These are phyloP conservation scores for Falco punctatus DNA, from an alignment of 2,113 vertebrate species.

Conservation along the genomic window DNA sequence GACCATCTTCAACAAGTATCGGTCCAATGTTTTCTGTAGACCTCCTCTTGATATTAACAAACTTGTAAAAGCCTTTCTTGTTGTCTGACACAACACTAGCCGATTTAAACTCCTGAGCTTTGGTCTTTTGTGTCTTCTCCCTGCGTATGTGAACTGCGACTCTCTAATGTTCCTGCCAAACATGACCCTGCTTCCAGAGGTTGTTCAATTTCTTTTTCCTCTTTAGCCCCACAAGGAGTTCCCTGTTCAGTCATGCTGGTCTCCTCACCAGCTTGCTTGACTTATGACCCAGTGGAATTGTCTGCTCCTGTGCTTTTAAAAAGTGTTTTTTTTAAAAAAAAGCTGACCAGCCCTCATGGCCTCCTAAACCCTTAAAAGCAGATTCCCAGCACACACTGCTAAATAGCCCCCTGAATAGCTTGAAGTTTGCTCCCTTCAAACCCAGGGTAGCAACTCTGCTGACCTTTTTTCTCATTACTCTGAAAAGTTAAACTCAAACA, in stretches of 20 bases:
- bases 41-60: neutral
- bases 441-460: neutral
- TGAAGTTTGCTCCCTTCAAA: neutral
- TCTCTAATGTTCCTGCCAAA: neutral
- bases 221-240: neutral
- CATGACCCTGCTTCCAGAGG: neutral
- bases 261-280: neutral
- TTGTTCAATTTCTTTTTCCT: neutral
- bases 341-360: neutral
- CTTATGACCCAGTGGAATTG: neutral
- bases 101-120: neutral
- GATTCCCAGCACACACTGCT: neutral
- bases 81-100: neutral
- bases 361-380: neutral
- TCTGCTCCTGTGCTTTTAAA: neutral
- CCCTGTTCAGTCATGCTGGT: neutral
- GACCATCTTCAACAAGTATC: neutral
- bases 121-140: neutral
- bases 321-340: neutral
- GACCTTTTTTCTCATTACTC: neutral
- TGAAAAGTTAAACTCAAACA: fast-evolving
- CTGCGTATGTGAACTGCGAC: fast-evolving
- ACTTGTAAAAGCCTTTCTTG: neutral
- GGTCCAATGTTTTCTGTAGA: neutral
- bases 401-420: neutral